Evolutionary conservation across 2,113 vertebrate species (phyloP).

Genomic region (Misgurnus mizolepis): DNA sequence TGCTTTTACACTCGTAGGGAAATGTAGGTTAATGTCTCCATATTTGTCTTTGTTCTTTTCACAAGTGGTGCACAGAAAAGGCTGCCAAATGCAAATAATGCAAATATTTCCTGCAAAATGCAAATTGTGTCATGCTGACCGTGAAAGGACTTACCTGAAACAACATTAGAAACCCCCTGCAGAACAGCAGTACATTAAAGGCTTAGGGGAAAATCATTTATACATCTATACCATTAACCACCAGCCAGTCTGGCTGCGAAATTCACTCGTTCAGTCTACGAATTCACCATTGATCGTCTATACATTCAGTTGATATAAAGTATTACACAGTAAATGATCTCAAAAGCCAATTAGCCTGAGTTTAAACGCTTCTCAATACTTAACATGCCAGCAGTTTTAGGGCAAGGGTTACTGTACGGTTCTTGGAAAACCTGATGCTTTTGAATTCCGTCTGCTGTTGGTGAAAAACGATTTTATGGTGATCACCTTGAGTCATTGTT

Average conservation of each 20-base stretch:
- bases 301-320: slow-evolving; percentile 32
- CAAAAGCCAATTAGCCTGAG: slow-evolving; percentile 6
- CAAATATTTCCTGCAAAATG: slow-evolving; percentile 24
- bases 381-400: neutral
- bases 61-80: neutral
- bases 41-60: slow-evolving; percentile 18
- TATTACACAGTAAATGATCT: slow-evolving; percentile 31
- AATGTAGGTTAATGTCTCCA: slow-evolving; percentile 26
- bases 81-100: slow-evolving; percentile 32
- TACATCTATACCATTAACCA: slow-evolving; percentile 45
- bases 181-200: slow-evolving; percentile 43
- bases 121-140: slow-evolving; percentile 29
- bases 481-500: slow-evolving; percentile 82
- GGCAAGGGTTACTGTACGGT: neutral
- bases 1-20: neutral
- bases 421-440: slow-evolving; percentile 41
- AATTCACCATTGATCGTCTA: slow-evolving; percentile 25
- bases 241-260: slow-evolving; percentile 44
- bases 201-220: slow-evolving; percentile 36
- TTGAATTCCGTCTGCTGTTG: slow-evolving; percentile 46
- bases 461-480: slow-evolving; percentile 75
- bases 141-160: slow-evolving; percentile 39
- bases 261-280: slow-evolving; percentile 6
- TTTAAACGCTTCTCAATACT: neutral
- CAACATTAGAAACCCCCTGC: slow-evolving; percentile 41